Percentiles rank a stretch among this genome's conserved stretches.
phyloP scores from a whole-genome alignment of 2,888 invertebrate species.

The Mesopsocus fuscifrons region DNA sequence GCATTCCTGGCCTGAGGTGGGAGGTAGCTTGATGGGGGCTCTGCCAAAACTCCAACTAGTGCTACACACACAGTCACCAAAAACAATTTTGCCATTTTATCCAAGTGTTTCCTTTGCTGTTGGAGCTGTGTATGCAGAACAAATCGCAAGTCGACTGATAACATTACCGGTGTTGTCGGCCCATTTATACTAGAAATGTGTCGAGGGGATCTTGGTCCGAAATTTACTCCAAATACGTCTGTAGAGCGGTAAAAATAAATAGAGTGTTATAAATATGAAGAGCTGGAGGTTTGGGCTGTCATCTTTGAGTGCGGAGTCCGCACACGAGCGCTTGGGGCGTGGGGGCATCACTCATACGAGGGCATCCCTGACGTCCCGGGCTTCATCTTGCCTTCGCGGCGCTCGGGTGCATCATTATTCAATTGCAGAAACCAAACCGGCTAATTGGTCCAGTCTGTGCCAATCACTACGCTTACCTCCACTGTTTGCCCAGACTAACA shows the following conservation, averaged over 20 bases:
- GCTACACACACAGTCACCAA: background rate
- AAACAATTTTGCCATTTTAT: slow-evolving; percentile 8
- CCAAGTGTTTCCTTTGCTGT: background rate
- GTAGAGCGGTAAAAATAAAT: too few species aligned
- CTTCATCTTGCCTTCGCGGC: too few species aligned
- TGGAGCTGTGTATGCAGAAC: background rate
- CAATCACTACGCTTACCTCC: too few species aligned
- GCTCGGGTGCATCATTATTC: too few species aligned
- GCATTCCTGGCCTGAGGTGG: slow-evolving; percentile 9
- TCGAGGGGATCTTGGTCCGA: background rate
- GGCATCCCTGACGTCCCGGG: too few species aligned
- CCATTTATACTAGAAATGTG: slow-evolving; percentile 4
- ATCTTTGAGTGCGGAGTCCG: background rate
- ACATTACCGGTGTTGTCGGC: background rate
- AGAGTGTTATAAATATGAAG: too few species aligned
- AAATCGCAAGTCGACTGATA: slow-evolving; percentile 9
- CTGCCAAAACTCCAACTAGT: slow-evolving; percentile 6
- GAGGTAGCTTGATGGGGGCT: slow-evolving; percentile 5
- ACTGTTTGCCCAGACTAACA: too few species aligned
- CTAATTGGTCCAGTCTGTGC: too few species aligned
- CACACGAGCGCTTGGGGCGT: background rate
- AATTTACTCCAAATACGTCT: background rate
- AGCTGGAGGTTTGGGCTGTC: too few species aligned
- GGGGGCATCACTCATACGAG: background rate
- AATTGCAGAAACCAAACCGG: too few species aligned